Evolutionary conservation across 2,113 vertebrate species (phyloP).

Genomic region (Pachycephala philippinensis): DNA sequence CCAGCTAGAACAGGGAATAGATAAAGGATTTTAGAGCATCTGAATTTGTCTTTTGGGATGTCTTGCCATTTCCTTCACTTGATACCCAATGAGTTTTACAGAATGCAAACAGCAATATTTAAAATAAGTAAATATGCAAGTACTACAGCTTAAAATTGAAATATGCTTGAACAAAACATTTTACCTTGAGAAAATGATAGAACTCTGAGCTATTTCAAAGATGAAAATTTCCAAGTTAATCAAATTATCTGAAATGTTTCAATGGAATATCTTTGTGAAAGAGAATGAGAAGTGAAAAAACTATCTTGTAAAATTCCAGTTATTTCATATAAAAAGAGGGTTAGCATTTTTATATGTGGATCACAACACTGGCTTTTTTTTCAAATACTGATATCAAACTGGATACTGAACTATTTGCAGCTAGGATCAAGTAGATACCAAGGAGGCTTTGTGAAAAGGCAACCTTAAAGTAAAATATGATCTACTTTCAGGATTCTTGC

Average conservation of each 20-base stretch:
- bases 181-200: background rate
- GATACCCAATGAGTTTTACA: background rate
- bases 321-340: background rate
- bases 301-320: background rate
- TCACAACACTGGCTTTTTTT: background rate
- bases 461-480: background rate
- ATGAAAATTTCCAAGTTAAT: background rate
- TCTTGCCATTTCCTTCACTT: background rate
- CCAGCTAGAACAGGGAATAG: background rate
- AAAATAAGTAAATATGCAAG: background rate
- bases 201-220: background rate
- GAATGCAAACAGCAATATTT: background rate
- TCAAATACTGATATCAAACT: background rate
- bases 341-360: accelerated
- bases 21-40: background rate
- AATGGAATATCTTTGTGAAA: background rate
- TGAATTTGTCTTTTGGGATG: background rate
- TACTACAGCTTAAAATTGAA: background rate
- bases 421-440: background rate
- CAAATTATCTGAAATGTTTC: background rate
- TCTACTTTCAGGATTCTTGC: background rate
- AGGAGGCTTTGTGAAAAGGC: background rate
- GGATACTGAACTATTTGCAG: background rate
- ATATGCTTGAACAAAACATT: background rate
- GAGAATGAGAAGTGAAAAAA: background rate